Evolutionary conservation across 2,797 vertebrate species (phyloP).

Genomic region (Malacoraja senta): DNA sequence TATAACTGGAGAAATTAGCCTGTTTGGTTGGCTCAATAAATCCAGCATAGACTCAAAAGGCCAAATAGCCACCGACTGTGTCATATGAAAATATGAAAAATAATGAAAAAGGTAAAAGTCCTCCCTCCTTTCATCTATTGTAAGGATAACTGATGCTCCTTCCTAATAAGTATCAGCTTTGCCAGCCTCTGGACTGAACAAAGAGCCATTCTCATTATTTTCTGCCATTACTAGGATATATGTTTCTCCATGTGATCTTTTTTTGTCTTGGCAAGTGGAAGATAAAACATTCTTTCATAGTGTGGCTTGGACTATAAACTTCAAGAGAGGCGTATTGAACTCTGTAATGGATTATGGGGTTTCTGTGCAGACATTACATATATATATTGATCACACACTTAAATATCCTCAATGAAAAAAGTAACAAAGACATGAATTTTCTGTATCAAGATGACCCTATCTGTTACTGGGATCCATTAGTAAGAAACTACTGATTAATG

Average conservation of each 20-base stretch:
- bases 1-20: no score
- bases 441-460: neutral
- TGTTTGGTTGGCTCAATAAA: no score
- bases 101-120: neutral
- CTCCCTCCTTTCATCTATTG: neutral
- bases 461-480: neutral
- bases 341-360: neutral
- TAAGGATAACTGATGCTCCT: neutral
- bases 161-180: neutral
- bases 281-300: neutral
- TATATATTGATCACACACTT: neutral
- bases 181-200: neutral
- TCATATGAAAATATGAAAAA: no score
- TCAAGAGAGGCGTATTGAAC: neutral
- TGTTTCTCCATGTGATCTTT: neutral
- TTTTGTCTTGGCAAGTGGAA: neutral
- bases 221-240: neutral
- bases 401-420: neutral
- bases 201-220: neutral
- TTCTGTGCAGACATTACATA: neutral
- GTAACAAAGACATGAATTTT: neutral
- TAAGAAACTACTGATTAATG: neutral
- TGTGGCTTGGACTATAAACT: neutral
- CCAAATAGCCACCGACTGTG: no score
- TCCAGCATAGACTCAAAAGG: no score